Evolutionary conservation across 2,113 vertebrate species (phyloP).

Genomic region (Halichoerus grypus): DNA sequence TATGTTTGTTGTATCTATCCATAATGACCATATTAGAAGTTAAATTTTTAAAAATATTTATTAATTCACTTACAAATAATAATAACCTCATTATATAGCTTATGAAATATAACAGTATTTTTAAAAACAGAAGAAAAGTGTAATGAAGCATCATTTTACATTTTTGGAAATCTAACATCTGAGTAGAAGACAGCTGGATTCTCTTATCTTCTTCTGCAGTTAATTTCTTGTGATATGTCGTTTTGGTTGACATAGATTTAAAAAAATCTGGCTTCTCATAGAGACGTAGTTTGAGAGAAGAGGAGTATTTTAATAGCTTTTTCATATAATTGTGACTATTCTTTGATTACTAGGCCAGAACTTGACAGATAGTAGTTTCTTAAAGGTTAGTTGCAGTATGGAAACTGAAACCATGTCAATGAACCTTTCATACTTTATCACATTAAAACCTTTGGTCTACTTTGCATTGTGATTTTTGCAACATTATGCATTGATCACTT

Average conservation of each 20-base stretch:
- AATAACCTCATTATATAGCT: background rate
- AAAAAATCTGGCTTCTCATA: background rate
- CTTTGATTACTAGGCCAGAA: constrained; percentile 32
- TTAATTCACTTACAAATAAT: background rate
- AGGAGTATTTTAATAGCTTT: constrained; percentile 1
- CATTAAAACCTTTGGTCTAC: background rate
- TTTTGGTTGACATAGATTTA: constrained; percentile 10
- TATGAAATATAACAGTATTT: background rate
- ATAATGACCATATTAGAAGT: background rate
- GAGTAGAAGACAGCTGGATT: background rate
- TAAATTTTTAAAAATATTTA: background rate
- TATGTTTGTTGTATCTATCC: background rate
- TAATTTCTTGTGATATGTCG: background rate
- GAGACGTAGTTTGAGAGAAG: background rate
- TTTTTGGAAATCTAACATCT: background rate
- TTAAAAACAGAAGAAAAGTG: constrained; percentile 7
- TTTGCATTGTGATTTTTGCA: background rate
- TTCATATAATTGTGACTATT: background rate
- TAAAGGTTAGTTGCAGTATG: background rate
- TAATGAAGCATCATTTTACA: background rate
- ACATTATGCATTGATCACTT: background rate
- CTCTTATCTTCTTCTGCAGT: constrained; percentile 28
- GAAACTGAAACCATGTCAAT: background rate
- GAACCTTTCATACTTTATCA: background rate
- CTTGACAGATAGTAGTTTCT: background rate